A percentile compares a stretch with the other conserved stretches of the same genome.
These are phyloP conservation scores for Drosophila emarginata DNA, from an alignment of 2,888 invertebrate species.

Conservation along the genomic window DNA sequence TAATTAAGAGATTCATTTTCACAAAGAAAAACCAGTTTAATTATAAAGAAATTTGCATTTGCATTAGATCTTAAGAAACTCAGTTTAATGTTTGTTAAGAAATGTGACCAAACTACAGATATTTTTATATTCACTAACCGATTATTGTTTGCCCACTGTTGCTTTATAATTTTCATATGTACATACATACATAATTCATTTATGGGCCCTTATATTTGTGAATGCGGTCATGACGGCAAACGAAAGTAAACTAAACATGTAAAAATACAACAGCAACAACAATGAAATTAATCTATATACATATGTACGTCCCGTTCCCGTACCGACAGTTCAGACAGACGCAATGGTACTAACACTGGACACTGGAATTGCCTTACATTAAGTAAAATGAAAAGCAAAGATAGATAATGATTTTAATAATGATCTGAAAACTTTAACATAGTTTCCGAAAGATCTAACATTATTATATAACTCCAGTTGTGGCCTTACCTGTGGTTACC, in stretches of 20 bases:
- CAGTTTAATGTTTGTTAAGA: background rate
- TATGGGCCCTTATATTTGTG: background rate
- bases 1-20: background rate
- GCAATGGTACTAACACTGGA: background rate
- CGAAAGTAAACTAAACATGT: conserved; percentile 18
- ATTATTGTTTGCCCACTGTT: background rate
- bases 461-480: conserved; percentile 6
- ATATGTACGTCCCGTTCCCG: conserved; percentile 3
- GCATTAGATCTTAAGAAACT: too few relatives aligned
- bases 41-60: background rate
- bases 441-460: background rate
- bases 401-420: background rate
- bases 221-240: conserved; percentile 1
- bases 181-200: background rate
- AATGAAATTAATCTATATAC: background rate
- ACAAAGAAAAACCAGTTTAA: background rate
- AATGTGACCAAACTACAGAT: background rate
- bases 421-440: conserved; percentile 10
- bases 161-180: background rate
- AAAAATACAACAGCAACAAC: conserved; percentile 1
- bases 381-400: conserved; percentile 7
- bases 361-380: background rate
- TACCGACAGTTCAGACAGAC: background rate
- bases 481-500: background rate
- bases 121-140: background rate